Base-by-base conservation (phyloP, 2,888 invertebrate genomes). In the Drosophila flavopinicola region DNA sequence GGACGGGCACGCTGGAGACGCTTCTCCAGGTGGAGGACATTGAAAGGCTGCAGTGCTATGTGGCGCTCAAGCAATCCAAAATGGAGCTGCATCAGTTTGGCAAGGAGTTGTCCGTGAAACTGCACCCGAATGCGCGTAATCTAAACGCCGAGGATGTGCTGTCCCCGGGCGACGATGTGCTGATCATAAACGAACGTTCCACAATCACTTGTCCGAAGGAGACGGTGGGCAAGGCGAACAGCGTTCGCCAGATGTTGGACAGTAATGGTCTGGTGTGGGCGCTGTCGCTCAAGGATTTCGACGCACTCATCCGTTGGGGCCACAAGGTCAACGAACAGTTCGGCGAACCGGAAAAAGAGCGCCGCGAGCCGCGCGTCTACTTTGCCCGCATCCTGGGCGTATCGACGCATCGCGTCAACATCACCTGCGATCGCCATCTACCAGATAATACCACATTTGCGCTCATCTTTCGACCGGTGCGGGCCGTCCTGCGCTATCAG, bases 11-110 rank as follows among this genome's bases (percentile, higher is more conserved):
- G 0, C 39, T 89, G 3, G 60, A 66, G 2, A 78, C 77, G 0
- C 20, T 90, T 27, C 53, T 90, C 2, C 85, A 89, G 61, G 83
- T 90, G 38, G 90, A 90, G 66, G 90, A 90, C 51, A 66, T 87
- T 24, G 87, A 88, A 27, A 66, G 60, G 0, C 20, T 88, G 58
- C 70, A 74, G 30, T 70, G 76, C 20, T 88, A 87, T 66, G 17
- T 72, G 11, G 52, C 44, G 0, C 64, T 87, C 0, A 70, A 75
- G 29, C 87, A 88, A 41, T 60, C 70, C 25, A 76, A 88, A 44
- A 65, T 79, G 45, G 74, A 71, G 32, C 33, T 89, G 32, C 82
- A 84, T 24, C 80, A 84, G 59, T 84, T 80, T 45, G 68, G 68
- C 5, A 68, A 66, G n/a, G 77, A 85, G 5, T 17, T 87, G 13